phyloP scores from a whole-genome alignment of 2,888 invertebrate species.

The Protodeltote pygarga region DNA sequence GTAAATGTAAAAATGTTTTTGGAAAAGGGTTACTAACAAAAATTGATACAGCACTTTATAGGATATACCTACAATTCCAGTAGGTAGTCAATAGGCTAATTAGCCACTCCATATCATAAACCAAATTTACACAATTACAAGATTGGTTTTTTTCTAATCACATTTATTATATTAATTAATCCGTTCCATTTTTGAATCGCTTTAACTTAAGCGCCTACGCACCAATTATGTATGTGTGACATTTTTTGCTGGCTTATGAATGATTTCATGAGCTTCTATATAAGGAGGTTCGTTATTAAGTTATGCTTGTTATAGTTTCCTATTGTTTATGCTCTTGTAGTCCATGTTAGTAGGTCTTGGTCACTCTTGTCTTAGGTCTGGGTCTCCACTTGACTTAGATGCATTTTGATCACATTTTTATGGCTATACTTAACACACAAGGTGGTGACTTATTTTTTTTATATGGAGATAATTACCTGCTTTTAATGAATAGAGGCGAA shows the following conservation, averaged over 20 bases:
- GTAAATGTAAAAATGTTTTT: no score
- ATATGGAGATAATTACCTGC: no score
- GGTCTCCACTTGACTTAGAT: constrained; percentile 31
- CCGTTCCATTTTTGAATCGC: not conserved
- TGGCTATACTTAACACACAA: not conserved
- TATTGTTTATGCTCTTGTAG: constrained; percentile 15
- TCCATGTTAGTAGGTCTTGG: constrained; percentile 22
- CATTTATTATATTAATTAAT: no score
- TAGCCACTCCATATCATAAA: no score
- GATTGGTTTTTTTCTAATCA: no score
- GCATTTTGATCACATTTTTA: not conserved
- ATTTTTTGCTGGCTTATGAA: constrained; percentile 18
- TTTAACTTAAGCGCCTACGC: not conserved
- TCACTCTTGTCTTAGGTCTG: constrained; percentile 4
- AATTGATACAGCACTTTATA: no score
- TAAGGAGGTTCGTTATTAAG: constrained; percentile 20
- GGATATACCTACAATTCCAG: no score
- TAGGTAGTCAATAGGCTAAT: no score
- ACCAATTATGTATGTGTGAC: constrained; percentile 11
- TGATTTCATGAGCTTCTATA: constrained; percentile 13
- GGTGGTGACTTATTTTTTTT: not conserved
- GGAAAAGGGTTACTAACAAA: no score
- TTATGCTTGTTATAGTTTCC: constrained; percentile 7
- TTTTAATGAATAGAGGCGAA: no score
- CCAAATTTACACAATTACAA: no score